Percentiles rank a stretch among this genome's conserved stretches.
Evolutionary conservation across 2,888 invertebrate species (phyloP).

Genomic region (Pristionchus exspectatus): DNA sequence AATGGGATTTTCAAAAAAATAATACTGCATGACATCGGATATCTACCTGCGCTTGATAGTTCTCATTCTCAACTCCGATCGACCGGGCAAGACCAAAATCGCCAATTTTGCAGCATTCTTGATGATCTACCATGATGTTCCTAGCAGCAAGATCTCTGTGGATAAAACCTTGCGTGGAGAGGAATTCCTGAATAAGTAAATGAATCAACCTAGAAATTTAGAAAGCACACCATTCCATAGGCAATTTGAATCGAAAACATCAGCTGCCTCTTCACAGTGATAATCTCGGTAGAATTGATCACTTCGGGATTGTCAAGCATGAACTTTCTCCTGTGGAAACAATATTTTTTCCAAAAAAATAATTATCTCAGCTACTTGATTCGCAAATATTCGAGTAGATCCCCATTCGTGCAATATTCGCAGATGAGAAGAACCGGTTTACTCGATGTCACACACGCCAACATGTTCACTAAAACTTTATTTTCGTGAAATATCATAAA

Average conservation of each 20-base stretch:
- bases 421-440: slow-evolving; percentile 29
- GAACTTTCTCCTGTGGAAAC: neutral
- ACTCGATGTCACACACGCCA: slow-evolving; percentile 23
- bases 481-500: neutral
- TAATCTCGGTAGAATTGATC: neutral
- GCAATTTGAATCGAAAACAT: slow-evolving; percentile 19
- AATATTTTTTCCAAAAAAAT: neutral
- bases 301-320: neutral
- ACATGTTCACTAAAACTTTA: slow-evolving; percentile 11
- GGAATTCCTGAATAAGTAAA: neutral
- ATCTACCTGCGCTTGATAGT: slow-evolving; percentile 14
- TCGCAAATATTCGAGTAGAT: neutral
- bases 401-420: slow-evolving; percentile 42
- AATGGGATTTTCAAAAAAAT: neutral
- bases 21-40: no score
- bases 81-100: slow-evolving; percentile 6
- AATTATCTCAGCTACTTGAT: neutral
- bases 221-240: neutral
- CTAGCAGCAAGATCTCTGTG: slow-evolving; percentile 26
- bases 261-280: neutral
- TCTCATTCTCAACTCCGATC: neutral
- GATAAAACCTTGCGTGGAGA: neutral
- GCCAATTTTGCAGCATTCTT: slow-evolving; percentile 24
- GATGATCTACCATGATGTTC: slow-evolving; percentile 28
- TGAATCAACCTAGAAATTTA: neutral